These are phyloP conservation scores for Phenganax stokvisi DNA, from an alignment of 92 coral and sea anemone genomes.

Conservation along the genomic window DNA sequence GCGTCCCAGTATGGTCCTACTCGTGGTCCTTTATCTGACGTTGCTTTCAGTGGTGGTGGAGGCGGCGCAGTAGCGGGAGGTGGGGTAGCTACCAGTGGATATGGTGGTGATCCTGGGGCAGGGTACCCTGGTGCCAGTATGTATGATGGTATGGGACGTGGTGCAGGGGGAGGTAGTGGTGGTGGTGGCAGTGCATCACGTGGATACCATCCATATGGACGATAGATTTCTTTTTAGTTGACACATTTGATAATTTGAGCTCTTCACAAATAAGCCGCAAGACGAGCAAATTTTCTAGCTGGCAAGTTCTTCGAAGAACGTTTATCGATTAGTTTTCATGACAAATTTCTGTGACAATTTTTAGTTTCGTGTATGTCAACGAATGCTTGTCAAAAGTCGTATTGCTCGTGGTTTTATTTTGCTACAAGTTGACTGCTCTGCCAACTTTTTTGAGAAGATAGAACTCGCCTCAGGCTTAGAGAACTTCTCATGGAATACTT, in stretches of 20 bases:
- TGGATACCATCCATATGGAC: conserved; percentile 80
- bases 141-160: conserved; percentile 67
- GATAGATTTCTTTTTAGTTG: conserved; percentile 35
- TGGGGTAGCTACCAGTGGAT: conserved; percentile 46
- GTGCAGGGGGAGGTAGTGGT: conserved; percentile 47
- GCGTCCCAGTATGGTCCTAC: conserved; percentile 80
- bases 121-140: conserved; percentile 31
- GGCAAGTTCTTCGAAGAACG: too few relatives aligned
- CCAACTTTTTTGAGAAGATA: too few relatives aligned
- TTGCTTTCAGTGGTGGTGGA: conserved; percentile 51
- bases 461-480: too few relatives aligned
- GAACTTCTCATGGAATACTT: too few relatives aligned
- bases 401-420: too few relatives aligned
- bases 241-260: not conserved
- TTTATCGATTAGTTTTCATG: too few relatives aligned
- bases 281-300: not conserved
- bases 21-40: conserved; percentile 56
- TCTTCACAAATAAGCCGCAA: not conserved
- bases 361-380: too few relatives aligned
- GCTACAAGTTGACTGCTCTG: too few relatives aligned
- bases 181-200: conserved; percentile 58
- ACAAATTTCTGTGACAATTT: too few relatives aligned
- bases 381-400: too few relatives aligned
- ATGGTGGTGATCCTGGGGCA: conserved; percentile 39
- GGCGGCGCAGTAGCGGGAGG: conserved; percentile 44